A percentile compares a stretch with the other conserved stretches of the same genome.
phyloP scores from a whole-genome alignment of 1,140 invertebrate genomes.

The Steinernema feltiae region DNA sequence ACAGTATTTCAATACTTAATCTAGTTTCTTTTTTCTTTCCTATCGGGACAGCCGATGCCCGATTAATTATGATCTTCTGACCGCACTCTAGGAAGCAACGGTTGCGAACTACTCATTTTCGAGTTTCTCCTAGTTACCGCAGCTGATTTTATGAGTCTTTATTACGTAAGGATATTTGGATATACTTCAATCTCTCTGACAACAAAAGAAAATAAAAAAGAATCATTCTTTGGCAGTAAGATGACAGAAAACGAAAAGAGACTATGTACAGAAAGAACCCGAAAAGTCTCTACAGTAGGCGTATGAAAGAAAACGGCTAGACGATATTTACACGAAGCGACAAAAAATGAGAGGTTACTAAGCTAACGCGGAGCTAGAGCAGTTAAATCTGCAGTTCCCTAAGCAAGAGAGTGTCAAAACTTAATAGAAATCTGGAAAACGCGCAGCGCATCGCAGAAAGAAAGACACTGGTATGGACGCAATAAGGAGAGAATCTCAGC shows the following conservation, averaged over 20 bases:
- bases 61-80: no score
- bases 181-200: no score
- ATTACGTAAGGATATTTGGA: neutral
- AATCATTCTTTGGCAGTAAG: neutral
- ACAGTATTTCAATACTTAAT: no score
- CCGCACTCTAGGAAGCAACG: no score
- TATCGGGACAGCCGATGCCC: no score
- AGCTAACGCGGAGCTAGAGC: neutral
- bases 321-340: constrained; percentile 11
- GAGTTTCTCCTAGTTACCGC: no score
- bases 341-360: neutral
- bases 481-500: neutral
- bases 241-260: neutral
- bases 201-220: neutral
- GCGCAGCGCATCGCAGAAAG: constrained; percentile 2
- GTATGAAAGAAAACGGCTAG: neutral
- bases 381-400: neutral
- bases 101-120: no score
- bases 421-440: constrained; percentile 2
- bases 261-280: constrained; percentile 9
- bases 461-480: neutral
- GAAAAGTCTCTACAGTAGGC: neutral
- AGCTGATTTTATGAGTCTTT: no score
- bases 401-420: neutral
- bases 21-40: no score